Evolutionary conservation across 2,888 invertebrate genomes (phyloP).

Genomic region (Rhimphoctona megacephalus): DNA sequence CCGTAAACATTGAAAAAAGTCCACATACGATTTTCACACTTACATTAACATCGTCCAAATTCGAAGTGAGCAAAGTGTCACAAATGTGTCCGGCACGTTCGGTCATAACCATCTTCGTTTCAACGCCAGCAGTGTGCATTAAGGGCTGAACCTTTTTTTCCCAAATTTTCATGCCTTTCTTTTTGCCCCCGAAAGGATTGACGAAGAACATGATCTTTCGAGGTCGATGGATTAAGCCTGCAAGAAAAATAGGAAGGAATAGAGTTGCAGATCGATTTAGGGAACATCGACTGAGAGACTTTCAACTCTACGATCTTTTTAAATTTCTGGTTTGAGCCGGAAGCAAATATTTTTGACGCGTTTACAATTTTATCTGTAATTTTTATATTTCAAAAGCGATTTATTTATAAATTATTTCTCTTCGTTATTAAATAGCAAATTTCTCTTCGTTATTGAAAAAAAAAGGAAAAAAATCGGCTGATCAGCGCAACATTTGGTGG

Average conservation of each 20-base stretch:
- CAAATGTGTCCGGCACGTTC: slow-evolving; percentile 92
- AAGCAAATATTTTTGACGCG: not conserved
- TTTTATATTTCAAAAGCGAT: not conserved
- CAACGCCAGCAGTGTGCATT: slow-evolving; percentile 88
- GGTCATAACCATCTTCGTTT: slow-evolving; percentile 89
- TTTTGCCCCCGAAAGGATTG: slow-evolving; percentile 94
- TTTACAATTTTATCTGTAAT: not conserved
- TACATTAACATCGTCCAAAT: slow-evolving; percentile 86
- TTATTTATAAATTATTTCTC: not conserved
- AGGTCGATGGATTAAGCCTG: slow-evolving; percentile 88
- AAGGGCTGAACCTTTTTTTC: slow-evolving; percentile 90
- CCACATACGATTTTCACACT: slow-evolving; percentile 51
- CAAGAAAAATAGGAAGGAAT: slow-evolving; percentile 1
- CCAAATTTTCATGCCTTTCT: slow-evolving; percentile 90
- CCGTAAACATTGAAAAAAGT: not conserved
- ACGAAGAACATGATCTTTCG: slow-evolving; percentile 91
- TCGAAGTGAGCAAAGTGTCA: slow-evolving; percentile 88
- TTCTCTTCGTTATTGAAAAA: not conserved
- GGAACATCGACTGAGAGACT: not conserved
- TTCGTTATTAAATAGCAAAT: not conserved
- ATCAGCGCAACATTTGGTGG: too few relatives aligned
- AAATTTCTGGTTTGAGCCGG: not conserved
- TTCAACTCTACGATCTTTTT: not conserved
- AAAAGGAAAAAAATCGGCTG: too few relatives aligned
- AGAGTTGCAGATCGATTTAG: not conserved